These are phyloP conservation scores for Andrena chrysosceles DNA, from an alignment of 2,888 invertebrate genomes.

Conservation along the genomic window DNA sequence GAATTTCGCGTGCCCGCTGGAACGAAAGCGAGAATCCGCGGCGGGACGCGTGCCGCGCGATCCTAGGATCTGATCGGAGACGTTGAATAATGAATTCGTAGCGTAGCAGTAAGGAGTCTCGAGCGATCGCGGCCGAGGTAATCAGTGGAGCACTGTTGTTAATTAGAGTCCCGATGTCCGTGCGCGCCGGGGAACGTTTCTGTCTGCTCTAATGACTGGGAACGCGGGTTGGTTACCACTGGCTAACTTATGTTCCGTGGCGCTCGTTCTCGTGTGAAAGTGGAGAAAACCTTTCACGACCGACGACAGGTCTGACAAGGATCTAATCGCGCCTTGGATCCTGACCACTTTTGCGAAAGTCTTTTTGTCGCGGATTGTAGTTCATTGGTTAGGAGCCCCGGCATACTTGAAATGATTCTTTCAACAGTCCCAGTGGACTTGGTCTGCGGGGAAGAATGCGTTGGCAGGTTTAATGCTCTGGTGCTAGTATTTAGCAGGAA, in stretches of 20 bases:
- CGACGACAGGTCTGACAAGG: slow-evolving; percentile 54
- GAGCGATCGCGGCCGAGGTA: neutral
- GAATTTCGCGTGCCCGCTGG: slow-evolving; percentile 1
- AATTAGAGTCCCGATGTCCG: slow-evolving; percentile 13
- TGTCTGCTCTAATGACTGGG: slow-evolving; percentile 17
- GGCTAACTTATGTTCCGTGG: slow-evolving; percentile 49
- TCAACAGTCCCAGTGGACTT: no score
- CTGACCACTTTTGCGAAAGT: neutral
- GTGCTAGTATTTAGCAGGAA: no score
- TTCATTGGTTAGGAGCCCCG: neutral
- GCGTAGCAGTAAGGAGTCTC: neutral
- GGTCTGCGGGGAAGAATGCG: neutral
- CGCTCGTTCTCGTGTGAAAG: slow-evolving; percentile 73
- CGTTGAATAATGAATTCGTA: neutral
- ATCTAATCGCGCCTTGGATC: slow-evolving; percentile 62
- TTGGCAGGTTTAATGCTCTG: no score
- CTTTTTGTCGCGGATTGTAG: neutral
- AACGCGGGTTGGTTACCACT: slow-evolving; percentile 58
- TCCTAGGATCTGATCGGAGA: neutral
- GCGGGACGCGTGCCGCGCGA: neutral
- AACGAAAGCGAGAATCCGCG: slow-evolving; percentile 8
- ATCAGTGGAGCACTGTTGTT: neutral
- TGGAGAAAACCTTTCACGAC: slow-evolving; percentile 75
- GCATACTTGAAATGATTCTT: no score
- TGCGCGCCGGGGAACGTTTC: neutral